Evolutionary conservation across 2,113 vertebrate genomes (phyloP), one percentile per base, ranked within the genome.

Genomic region (Cephalopterus ornatus): DNA sequence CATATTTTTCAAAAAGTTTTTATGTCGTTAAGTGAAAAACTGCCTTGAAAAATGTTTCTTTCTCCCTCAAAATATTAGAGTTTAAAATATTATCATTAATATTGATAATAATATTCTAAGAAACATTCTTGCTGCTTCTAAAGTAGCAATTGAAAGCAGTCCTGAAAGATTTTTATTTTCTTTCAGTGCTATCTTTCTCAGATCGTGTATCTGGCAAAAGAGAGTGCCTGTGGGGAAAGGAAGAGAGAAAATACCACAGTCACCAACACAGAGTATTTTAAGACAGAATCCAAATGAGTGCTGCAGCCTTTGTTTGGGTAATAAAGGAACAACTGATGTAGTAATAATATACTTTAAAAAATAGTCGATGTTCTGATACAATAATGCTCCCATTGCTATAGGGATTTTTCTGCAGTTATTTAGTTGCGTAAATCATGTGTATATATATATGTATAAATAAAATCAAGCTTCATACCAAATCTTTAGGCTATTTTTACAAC

Each of bases 251-350:
- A 93, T 68, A 71, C 35, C 28, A 65, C 39, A 59, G 59, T 49
- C 46, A 71, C 66, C 62, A 79, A 27, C 61, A 55, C 3, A 46
- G 16, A 74, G 27, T 70, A 73, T 79, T 95, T 93, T 77, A 85
- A 90, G 81, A 63, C 9, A 71, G 73, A 90, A 93, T 55, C 81
- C 55, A 85, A 92, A 70, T 70, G 35, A 88, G 32, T 77, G 35
- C 74, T 74, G 35, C 55, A 80, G 68, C 39, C 59, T 93, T 88
- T 96, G 79, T 93, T 50, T 67, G 46, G 7, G 12, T 63, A 74
- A 85, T 62, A 97, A 95, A 93, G 14, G 82, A 96, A 62, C 53
- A 92, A 89, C 37, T 76, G 72, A 88, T 39, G 50, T 47, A 83
- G 78, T 39, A 22, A 85, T 88, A 92, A 94, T 52, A 67, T 37